Conservation (phyloP, 1,140 invertebrate species). For the Pseudachorutes palmiensis region DNA sequence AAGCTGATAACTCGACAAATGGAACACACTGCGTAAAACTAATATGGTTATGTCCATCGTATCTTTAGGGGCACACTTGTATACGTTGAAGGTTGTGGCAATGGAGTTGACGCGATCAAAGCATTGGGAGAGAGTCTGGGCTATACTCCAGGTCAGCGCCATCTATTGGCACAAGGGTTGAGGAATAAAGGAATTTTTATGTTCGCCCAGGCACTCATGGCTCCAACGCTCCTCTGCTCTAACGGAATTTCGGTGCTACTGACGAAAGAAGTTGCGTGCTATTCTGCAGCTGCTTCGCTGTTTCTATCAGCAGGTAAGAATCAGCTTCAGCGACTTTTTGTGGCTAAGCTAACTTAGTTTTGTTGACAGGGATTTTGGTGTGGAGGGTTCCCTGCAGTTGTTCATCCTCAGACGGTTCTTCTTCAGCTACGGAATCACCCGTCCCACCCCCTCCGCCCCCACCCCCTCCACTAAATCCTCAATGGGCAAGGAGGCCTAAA, state of each 20-base stretch:
- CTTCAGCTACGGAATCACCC: constrained; percentile 31
- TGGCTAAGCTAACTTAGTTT: neutral
- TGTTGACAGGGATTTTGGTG: neutral
- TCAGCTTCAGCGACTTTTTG: neutral
- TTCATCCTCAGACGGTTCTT: constrained; percentile 29
- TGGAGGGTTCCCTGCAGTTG: constrained; percentile 18
- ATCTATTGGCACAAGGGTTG: constrained; percentile 25
- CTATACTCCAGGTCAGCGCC: too few species aligned
- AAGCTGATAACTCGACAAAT: too few species aligned
- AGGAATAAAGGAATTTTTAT: constrained; percentile 34
- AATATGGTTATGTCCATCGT: neutral
- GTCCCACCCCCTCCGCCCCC: constrained; percentile 36
- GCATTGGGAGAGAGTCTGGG: constrained; percentile 37
- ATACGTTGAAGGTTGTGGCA: constrained; percentile 33
- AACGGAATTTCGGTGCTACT: too few species aligned
- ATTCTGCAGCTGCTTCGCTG: neutral
- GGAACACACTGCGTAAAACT: too few species aligned
- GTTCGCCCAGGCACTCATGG: neutral
- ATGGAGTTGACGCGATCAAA: constrained; percentile 38
- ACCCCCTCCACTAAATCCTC: constrained; percentile 25
- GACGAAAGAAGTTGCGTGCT: too few species aligned
- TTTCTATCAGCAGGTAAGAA: neutral
- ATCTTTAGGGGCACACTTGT: constrained; percentile 34
- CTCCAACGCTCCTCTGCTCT: too few species aligned
- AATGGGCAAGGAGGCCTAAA: constrained; percentile 9